Evolutionary conservation across 2,797 vertebrate species (phyloP).

Genomic region (Hylomyscus alleni): DNA sequence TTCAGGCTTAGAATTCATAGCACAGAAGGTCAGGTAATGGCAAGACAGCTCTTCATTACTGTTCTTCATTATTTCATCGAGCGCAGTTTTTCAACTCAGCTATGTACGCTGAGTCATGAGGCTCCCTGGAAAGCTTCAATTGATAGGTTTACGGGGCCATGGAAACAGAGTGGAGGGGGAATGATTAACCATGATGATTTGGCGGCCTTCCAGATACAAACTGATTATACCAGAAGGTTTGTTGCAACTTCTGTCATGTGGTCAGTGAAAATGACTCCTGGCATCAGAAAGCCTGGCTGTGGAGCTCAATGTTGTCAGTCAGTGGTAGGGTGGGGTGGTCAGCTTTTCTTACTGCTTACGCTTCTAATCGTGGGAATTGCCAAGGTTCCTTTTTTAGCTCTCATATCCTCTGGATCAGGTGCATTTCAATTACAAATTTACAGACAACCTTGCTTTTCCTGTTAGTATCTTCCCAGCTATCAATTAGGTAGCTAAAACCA

Average conservation of each 20-base stretch:
- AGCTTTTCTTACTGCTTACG: not conserved
- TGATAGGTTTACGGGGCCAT: constrained; percentile 74
- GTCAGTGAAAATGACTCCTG: constrained; percentile 51
- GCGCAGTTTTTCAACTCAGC: constrained; percentile 64
- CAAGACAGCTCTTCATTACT: constrained; percentile 71
- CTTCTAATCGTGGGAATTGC: not conserved
- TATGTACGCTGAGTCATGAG: constrained; percentile 57
- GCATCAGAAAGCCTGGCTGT: constrained; percentile 33
- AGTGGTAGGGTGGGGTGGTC: not conserved
- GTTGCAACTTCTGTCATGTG: constrained; percentile 59
- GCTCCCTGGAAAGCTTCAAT: constrained; percentile 70
- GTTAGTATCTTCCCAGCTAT: not conserved
- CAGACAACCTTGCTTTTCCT: constrained; percentile 40
- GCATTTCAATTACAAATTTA: constrained; percentile 46
- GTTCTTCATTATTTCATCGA: constrained; percentile 74
- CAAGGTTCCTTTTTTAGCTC: not conserved
- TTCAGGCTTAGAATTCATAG: constrained; percentile 70
- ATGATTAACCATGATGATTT: constrained; percentile 73
- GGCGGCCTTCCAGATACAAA: constrained; percentile 66
- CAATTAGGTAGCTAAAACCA: constrained; percentile 59
- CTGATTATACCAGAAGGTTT: constrained; percentile 68
- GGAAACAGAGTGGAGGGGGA: constrained; percentile 70
- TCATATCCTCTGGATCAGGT: constrained; percentile 25
- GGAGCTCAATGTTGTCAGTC: constrained; percentile 19
- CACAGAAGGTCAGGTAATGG: constrained; percentile 71